Evolutionary conservation across 2,888 invertebrate genomes (phyloP).

Genomic region (Thera britannica): DNA sequence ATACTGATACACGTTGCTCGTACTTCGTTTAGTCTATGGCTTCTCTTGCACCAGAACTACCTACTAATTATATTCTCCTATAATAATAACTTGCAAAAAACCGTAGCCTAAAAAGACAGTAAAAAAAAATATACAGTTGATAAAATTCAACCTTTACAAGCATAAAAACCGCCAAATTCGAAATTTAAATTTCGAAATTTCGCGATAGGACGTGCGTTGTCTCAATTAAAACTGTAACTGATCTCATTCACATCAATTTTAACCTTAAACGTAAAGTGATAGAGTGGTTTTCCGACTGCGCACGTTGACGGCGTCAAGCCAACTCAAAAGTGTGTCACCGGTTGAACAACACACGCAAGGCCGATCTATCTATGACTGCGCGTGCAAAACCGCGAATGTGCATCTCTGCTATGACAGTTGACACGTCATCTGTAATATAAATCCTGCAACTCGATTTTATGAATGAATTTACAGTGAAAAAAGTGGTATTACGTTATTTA

Average conservation of each 20-base stretch:
- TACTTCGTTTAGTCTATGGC: not conserved
- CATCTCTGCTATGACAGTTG: conserved; percentile 47
- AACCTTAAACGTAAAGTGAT: conserved; percentile 38
- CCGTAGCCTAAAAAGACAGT: not conserved
- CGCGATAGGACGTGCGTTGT: conserved; percentile 70
- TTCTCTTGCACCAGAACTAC: not conserved
- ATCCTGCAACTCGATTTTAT: not conserved
- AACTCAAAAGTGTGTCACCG: conserved; percentile 82
- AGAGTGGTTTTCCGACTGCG: conserved; percentile 61
- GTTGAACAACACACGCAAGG: conserved; percentile 82
- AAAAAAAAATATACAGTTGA: not conserved
- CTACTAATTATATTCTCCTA: too few relatives aligned
- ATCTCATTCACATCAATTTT: conserved; percentile 34
- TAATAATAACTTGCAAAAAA: too few relatives aligned
- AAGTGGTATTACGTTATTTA: not conserved
- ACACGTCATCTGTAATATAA: conserved; percentile 18
- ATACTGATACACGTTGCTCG: not conserved
- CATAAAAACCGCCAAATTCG: conserved; percentile 71
- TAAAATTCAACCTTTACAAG: conserved; percentile 7
- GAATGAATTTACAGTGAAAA: conserved; percentile 1
- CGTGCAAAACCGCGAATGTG: conserved; percentile 77
- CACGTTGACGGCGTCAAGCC: conserved; percentile 72
- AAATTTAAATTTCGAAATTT: conserved; percentile 73
- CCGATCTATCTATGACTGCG: conserved; percentile 79
- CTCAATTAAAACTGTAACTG: conserved; percentile 62